These are phyloP conservation scores for Actinopyga echinites DNA, from an alignment of 53 echinoderm and acorn worm species.

Conservation along the genomic window DNA sequence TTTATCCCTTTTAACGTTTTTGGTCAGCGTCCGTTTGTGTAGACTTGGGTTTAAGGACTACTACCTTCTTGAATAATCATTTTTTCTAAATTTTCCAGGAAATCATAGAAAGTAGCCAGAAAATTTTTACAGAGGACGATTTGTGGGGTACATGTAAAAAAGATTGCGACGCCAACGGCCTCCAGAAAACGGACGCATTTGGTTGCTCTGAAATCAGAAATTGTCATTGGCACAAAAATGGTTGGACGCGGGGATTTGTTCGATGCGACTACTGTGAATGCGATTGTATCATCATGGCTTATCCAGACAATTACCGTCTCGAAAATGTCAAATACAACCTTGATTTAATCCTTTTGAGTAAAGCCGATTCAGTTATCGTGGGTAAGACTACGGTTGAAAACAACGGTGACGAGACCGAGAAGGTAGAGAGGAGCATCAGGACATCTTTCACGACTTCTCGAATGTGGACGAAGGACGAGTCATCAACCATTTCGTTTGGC, in stretches of 20 bases:
- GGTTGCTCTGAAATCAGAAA: background rate
- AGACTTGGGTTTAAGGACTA: no score
- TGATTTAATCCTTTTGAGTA: background rate
- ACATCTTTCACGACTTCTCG: background rate
- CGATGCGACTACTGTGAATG: slow-evolving; percentile 4
- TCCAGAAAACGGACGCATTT: background rate
- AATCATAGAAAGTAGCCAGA: no score
- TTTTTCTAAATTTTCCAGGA: no score
- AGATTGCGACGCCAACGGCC: background rate
- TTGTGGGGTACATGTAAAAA: background rate
- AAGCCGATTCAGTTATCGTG: background rate
- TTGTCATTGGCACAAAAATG: background rate
- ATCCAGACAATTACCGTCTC: background rate
- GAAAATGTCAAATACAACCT: background rate
- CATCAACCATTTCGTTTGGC: background rate
- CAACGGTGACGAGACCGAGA: background rate
- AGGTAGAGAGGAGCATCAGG: background rate
- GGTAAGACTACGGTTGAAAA: background rate
- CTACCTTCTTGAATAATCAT: no score
- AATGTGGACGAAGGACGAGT: background rate
- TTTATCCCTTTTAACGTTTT: no score
- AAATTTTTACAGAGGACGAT: background rate
- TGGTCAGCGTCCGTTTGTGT: no score
- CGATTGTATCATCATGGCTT: background rate
- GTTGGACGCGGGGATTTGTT: background rate